Base-by-base conservation (phyloP, 2,113 vertebrate species). In the Halcyon senegalensis region DNA sequence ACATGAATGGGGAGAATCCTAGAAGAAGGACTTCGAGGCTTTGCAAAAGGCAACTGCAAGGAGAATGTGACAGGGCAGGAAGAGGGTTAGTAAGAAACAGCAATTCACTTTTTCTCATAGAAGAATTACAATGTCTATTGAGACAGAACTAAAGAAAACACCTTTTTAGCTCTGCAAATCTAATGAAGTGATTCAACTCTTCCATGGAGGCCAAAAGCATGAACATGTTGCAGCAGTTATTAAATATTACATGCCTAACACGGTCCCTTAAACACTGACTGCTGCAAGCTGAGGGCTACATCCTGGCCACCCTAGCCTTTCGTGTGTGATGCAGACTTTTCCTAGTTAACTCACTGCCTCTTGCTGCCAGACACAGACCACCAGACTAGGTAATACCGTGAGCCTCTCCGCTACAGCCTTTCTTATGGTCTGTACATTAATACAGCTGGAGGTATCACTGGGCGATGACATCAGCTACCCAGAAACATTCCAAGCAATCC, bases 381-480 rank as follows among this genome's bases (percentile, higher is more conserved):
- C 43, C 66, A 72, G 43, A 9, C 9, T 2, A 7, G 51, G 23
- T 27, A 31, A 14, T 21, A 5, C 46, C 1, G 4, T 11, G 39
- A 46, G 64, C 27, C 37, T 24, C 14, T 27, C 33, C 0, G 4
- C 41, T 48, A 23, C 24, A 21, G 33, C 33, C 2, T 0, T 25
- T n/a, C 31, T 35, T 28, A 20, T 5, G 28, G 13, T 37, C 56
- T 37, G 31, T 16, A 9, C 5, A 1, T 48, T 50, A 48, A 28
- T 4, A 27, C 11, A 66, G 30, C 37, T 81, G 55, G 23, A 79
- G 21, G 14, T 7, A 5, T 39, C 46, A 24, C 2, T 19, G 10
- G 43, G 43, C 0, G 2, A 18, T 0, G 2, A 35, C 31, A 64
- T 37, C 25, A 60, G 3, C 84, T 68, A 31, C 27, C 60, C 62